phyloP scores from a whole-genome alignment of 1,140 invertebrate species.

The Arctopsyche grandis region DNA sequence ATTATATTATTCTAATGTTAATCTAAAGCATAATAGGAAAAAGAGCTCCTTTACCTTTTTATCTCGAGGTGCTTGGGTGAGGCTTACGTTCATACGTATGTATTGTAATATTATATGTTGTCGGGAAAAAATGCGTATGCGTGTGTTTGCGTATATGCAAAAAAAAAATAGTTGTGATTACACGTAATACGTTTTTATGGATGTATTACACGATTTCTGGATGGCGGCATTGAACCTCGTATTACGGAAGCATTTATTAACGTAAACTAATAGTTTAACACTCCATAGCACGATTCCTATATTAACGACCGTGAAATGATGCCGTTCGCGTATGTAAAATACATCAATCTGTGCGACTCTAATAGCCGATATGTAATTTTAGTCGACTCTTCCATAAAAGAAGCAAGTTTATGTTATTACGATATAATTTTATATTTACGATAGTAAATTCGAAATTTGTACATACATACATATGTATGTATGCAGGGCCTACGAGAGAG shows the following conservation, averaged over 20 bases:
- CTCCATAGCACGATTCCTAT: constrained; percentile 28
- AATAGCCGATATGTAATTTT: too few species aligned
- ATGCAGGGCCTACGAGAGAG: too few species aligned
- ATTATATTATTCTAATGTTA: too few species aligned
- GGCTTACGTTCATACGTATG: too few species aligned
- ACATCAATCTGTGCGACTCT: background rate
- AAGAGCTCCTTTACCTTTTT: too few species aligned
- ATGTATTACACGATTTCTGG: constrained; percentile 7
- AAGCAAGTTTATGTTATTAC: too few species aligned
- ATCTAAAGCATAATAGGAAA: too few species aligned
- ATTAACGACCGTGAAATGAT: constrained; percentile 36
- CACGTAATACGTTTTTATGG: constrained; percentile 7
- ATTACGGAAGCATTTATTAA: constrained; percentile 34
- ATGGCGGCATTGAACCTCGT: constrained; percentile 11
- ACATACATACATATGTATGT: too few species aligned
- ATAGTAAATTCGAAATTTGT: too few species aligned
- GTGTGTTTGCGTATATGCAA: background rate
- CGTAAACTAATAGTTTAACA: constrained; percentile 38
- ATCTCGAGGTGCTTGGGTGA: too few species aligned
- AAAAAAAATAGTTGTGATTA: constrained; percentile 2
- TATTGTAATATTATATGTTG: too few species aligned
- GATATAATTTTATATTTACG: too few species aligned
- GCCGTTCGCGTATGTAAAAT: constrained; percentile 5
- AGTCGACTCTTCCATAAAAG: background rate
- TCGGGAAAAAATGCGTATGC: background rate